phyloP scores from a whole-genome alignment of 2,113 vertebrate species.

The Pygoscelis adeliae region DNA sequence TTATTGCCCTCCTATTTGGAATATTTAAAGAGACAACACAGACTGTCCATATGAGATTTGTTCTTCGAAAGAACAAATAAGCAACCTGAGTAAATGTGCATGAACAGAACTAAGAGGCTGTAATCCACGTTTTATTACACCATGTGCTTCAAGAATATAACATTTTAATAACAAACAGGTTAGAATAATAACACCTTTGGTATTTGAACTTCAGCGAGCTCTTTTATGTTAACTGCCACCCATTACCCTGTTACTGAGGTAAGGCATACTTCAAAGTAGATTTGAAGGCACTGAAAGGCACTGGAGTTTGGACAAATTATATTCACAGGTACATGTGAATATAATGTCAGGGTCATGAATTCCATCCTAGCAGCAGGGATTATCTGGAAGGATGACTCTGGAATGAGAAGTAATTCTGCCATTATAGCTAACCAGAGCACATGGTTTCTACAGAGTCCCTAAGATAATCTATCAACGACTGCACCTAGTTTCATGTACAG shows the following conservation, averaged over 20 bases:
- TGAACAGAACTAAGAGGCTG: not conserved
- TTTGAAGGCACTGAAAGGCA: not conserved
- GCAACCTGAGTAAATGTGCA: not conserved
- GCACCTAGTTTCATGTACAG: not conserved
- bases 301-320: not conserved
- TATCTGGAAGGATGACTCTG: not conserved
- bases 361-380: not conserved
- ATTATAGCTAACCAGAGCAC: not conserved
- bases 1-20: not conserved
- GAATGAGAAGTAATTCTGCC: not conserved
- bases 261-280: not conserved
- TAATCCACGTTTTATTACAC: not conserved
- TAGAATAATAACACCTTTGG: not conserved
- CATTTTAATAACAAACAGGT: not conserved
- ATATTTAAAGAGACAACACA: not conserved
- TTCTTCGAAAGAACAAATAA: not conserved
- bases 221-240: not conserved
- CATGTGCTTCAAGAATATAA: not conserved
- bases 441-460: not conserved
- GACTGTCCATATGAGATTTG: not conserved
- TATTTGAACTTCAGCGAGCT: not conserved
- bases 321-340: not conserved
- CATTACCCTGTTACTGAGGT: not conserved
- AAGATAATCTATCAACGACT: not conserved
- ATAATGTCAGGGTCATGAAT: not conserved